These are phyloP conservation scores for Pangasianodon hypophthalmus DNA, from an alignment of 2,113 vertebrate genomes.

Conservation along the genomic window DNA sequence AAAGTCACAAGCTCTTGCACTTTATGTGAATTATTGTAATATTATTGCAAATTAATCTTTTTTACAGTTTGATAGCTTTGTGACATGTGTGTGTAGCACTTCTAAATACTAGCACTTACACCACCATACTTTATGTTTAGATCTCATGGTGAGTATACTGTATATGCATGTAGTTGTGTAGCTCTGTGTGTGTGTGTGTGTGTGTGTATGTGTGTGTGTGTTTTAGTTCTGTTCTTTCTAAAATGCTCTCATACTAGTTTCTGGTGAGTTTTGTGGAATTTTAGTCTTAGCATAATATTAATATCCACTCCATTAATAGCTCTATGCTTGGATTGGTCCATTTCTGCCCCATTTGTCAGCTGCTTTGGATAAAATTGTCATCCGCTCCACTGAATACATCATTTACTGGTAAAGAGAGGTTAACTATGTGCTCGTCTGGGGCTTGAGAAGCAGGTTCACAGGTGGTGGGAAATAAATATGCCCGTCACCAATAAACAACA, in stretches of 20 bases:
- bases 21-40: background rate
- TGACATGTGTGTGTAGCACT: background rate
- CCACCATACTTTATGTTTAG: background rate
- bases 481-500: conserved; percentile 70
- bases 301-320: background rate
- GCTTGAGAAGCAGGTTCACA: background rate
- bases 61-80: background rate
- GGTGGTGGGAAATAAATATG: conserved; percentile 24
- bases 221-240: too few relatives aligned
- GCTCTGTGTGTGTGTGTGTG: background rate
- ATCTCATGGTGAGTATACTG: too few relatives aligned
- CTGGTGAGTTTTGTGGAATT: background rate
- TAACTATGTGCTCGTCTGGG: background rate
- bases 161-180: background rate
- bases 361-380: background rate
- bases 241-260: background rate
- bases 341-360: background rate
- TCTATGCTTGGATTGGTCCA: background rate
- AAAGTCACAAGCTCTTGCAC: background rate
- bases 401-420: background rate
- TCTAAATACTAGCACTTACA: background rate
- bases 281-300: background rate
- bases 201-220: too few relatives aligned
- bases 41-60: background rate
- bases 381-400: too few relatives aligned